These are phyloP conservation scores for Theristicus caerulescens DNA, from an alignment of 2,113 vertebrate species.

Conservation along the genomic window DNA sequence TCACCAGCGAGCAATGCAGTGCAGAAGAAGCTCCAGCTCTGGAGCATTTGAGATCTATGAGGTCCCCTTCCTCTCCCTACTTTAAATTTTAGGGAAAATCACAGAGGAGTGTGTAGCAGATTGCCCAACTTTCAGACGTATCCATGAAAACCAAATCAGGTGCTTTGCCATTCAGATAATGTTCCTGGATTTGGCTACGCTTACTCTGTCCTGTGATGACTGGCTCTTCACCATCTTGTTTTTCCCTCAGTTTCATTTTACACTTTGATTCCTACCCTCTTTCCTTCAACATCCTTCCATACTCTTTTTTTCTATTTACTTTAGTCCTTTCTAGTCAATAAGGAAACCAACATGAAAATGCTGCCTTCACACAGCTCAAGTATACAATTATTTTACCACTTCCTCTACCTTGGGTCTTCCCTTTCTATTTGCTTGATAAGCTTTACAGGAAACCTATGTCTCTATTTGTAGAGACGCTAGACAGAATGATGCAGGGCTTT, in stretches of 20 bases:
- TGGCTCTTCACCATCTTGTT: not conserved
- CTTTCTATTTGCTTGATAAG: not conserved
- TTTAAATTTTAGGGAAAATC: not conserved
- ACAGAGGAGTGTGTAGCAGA: not conserved
- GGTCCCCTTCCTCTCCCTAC: not conserved
- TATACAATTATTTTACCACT: not conserved
- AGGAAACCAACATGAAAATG: not conserved
- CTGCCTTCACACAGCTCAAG: not conserved
- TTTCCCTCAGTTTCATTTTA: not conserved
- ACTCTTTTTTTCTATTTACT: not conserved
- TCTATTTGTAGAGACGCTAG: not conserved
- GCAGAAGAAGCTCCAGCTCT: not conserved
- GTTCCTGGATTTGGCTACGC: not conserved
- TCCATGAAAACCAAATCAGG: not conserved
- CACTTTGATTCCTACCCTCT: not conserved
- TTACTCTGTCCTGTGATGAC: not conserved
- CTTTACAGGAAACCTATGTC: not conserved
- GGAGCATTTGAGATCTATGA: not conserved
- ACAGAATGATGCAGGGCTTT: not conserved
- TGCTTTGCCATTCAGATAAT: not conserved
- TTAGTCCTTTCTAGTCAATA: not conserved
- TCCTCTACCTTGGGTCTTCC: not conserved
- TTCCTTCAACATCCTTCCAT: not conserved
- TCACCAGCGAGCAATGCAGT: not conserved
- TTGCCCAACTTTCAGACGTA: not conserved